Percentiles rank a stretch among this genome's conserved stretches.
Conservation (phyloP, 2,888 invertebrate genomes). For the Spilosoma lubricipeda region DNA sequence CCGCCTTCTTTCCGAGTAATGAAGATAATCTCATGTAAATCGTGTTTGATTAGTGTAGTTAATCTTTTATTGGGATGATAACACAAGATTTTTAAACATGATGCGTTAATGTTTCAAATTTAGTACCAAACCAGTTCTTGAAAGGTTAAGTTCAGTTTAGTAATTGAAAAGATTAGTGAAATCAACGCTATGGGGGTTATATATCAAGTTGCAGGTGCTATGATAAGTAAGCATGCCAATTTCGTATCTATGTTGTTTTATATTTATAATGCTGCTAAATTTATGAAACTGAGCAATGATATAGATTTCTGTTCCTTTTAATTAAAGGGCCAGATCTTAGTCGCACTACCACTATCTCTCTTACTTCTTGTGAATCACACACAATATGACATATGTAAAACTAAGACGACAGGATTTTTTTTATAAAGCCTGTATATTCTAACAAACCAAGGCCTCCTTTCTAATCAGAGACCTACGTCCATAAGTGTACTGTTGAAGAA, state of each 20-base stretch:
- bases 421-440: too few relatives aligned
- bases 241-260: neutral
- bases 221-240: neutral
- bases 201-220: constrained; percentile 7
- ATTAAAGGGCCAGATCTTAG: too few relatives aligned
- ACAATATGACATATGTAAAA: too few relatives aligned
- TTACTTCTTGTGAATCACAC: too few relatives aligned
- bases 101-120: neutral
- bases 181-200: neutral
- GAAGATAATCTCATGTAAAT: neutral
- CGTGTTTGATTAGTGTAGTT: neutral
- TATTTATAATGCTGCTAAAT: neutral
- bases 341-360: too few relatives aligned
- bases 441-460: too few relatives aligned
- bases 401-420: too few relatives aligned
- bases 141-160: neutral
- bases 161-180: neutral
- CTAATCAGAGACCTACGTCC: too few relatives aligned
- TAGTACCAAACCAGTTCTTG: neutral
- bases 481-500: too few relatives aligned
- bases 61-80: constrained; percentile 5
- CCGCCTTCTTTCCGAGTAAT: neutral
- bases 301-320: too few relatives aligned
- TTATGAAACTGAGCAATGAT: too few relatives aligned
- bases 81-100: neutral